Conservation (phyloP, 2,113 vertebrate genomes). For the Ageneiosus marmoratus region DNA sequence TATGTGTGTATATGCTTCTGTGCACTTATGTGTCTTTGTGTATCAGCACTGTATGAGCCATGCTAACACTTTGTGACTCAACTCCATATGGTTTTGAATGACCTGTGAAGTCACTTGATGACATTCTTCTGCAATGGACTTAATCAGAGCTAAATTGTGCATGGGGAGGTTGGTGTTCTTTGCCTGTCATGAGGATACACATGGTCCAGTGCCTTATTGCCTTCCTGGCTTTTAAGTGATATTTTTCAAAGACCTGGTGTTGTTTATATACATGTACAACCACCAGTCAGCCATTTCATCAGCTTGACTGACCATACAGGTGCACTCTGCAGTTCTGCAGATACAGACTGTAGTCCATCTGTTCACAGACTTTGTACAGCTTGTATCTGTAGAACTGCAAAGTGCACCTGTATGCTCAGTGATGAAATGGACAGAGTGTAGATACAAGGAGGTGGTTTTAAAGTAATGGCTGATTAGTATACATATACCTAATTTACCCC, state of each 20-base stretch:
- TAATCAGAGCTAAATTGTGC: not conserved
- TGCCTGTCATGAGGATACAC: not conserved
- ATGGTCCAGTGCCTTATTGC: not conserved
- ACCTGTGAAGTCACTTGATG: slow-evolving; percentile 1
- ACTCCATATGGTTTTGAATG: slow-evolving; percentile 3
- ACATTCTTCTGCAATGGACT: not conserved
- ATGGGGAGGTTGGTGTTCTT: not conserved
- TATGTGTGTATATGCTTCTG: not conserved
- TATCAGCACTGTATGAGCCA: not conserved
- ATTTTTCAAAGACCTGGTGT: not conserved
- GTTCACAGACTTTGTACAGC: too few relatives aligned
- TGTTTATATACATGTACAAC: not conserved
- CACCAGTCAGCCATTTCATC: too few relatives aligned
- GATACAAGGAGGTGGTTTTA: too few relatives aligned
- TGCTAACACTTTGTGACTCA: slow-evolving; percentile 4
- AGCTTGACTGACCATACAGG: too few relatives aligned
- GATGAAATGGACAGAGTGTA: too few relatives aligned
- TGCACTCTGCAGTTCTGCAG: too few relatives aligned
- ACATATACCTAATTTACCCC: not conserved
- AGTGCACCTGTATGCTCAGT: too few relatives aligned
- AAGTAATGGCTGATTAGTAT: too few relatives aligned
- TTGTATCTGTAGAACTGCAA: too few relatives aligned
- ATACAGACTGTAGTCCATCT: too few relatives aligned
- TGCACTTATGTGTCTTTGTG: not conserved
- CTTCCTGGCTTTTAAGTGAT: not conserved